Percentiles rank a stretch among this genome's conserved stretches.
These are phyloP conservation scores for Perodicticus potto DNA, from an alignment of 2,797 vertebrate genomes.

Conservation along the genomic window DNA sequence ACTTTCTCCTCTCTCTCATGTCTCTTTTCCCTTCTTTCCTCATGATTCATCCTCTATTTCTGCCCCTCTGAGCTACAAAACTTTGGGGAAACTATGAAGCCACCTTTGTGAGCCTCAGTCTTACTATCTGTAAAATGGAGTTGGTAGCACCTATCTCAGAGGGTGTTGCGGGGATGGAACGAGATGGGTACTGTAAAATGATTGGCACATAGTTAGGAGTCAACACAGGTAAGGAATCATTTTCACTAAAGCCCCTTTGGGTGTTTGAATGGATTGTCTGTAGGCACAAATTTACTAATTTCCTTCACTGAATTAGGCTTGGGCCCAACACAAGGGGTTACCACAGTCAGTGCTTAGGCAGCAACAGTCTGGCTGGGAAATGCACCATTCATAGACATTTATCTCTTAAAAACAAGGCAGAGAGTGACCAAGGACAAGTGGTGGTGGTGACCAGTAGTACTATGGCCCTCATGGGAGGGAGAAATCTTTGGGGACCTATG, in stretches of 20 bases:
- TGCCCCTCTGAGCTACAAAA: not conserved
- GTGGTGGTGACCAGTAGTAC: not conserved
- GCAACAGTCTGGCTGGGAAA: not conserved
- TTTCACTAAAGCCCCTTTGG: not conserved
- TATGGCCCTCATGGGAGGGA: not conserved
- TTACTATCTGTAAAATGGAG: not conserved
- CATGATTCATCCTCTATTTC: not conserved
- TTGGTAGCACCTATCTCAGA: fast-evolving
- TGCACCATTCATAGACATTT: not conserved
- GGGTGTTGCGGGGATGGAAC: not conserved
- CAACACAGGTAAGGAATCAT: not conserved
- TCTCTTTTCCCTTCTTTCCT: not conserved
- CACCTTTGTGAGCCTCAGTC: not conserved
- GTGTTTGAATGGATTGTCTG: not conserved
- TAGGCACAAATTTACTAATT: not conserved
- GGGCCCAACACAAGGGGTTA: not conserved
- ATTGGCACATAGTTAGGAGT: not conserved
- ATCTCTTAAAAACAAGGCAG: not conserved
- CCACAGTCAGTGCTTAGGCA: not conserved
- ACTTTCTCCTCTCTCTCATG: not conserved
- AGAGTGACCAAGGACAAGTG: not conserved
- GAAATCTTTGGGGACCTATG: not conserved
- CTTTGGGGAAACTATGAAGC: not conserved
- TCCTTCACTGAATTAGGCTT: not conserved
- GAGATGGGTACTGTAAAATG: not conserved